phyloP scores from a whole-genome alignment of 2,113 vertebrate species.

The Carassius auratus region DNA sequence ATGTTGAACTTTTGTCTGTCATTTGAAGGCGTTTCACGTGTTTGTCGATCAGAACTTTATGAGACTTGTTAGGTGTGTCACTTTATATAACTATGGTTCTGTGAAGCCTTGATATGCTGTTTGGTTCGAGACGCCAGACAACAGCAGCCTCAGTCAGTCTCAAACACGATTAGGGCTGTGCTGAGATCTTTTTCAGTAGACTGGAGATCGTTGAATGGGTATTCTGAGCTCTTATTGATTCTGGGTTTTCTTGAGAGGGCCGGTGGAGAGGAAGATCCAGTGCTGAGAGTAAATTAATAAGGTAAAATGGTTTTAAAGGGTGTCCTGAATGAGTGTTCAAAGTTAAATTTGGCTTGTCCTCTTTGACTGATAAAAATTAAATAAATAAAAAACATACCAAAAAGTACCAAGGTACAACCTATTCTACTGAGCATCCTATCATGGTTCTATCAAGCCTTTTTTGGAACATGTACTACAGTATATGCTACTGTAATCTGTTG shows the following conservation, averaged over 20 bases:
- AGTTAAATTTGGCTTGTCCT: background rate
- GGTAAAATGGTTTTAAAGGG: slow-evolving; percentile 16
- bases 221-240: slow-evolving; percentile 32
- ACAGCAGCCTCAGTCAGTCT: background rate
- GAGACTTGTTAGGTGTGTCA: background rate
- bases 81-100: slow-evolving; percentile 9
- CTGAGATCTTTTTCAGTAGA: background rate
- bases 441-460: background rate
- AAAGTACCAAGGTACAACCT: background rate
- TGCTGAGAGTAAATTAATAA: background rate
- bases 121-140: background rate
- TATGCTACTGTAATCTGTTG: background rate
- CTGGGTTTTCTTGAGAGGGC: slow-evolving; percentile 21
- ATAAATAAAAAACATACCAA: too few species aligned
- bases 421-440: background rate
- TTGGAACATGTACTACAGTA: background rate
- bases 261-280: background rate
- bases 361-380: background rate
- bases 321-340: background rate
- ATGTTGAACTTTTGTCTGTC: background rate
- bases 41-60: slow-evolving; percentile 6
- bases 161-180: background rate
- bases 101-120: background rate
- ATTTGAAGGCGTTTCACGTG: background rate
- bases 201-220: slow-evolving; percentile 8